Conservation (phyloP, 2,797 vertebrate species). For the Kryptolebias ocellatus region DNA sequence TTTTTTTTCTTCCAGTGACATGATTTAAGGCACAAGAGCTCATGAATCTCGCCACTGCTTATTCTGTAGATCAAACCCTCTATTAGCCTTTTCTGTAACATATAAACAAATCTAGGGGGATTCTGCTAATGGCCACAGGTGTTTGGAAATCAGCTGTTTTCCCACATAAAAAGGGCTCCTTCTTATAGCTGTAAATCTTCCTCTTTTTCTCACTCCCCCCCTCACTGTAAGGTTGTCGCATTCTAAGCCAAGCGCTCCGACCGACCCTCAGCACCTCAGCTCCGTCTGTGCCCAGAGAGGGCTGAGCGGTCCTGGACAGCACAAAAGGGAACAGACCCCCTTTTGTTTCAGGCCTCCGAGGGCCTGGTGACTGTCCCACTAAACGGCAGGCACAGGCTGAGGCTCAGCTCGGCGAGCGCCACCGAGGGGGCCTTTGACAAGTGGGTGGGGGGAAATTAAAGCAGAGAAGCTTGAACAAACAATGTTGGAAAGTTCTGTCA, state of each 20-base stretch:
- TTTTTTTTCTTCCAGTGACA: slow-evolving; percentile 47
- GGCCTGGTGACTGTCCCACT: slow-evolving; percentile 91
- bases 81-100: slow-evolving; percentile 74
- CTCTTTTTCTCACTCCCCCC: slow-evolving; percentile 30
- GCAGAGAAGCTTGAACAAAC: slow-evolving; percentile 58
- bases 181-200: slow-evolving; percentile 67
- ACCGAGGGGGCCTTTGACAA: slow-evolving; percentile 86
- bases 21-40: slow-evolving; percentile 58
- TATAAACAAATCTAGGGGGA: slow-evolving; percentile 81
- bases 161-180: slow-evolving; percentile 72
- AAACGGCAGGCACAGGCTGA: slow-evolving; percentile 88
- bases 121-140: slow-evolving; percentile 81
- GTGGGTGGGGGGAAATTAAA: slow-evolving; percentile 80
- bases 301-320: slow-evolving; percentile 82
- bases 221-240: slow-evolving; percentile 55
- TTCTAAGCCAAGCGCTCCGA: slow-evolving; percentile 52
- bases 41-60: slow-evolving; percentile 60
- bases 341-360: slow-evolving; percentile 92
- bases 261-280: slow-evolving; percentile 52
- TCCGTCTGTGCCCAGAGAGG: slow-evolving; percentile 75
- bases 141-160: slow-evolving; percentile 79
- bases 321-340: slow-evolving; percentile 93
- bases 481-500: slow-evolving; percentile 45
- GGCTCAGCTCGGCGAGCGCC: slow-evolving; percentile 85
- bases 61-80: slow-evolving; percentile 70